These are phyloP conservation scores for Chloroceryle amazona DNA, from an alignment of 2,797 vertebrate genomes.

Conservation along the genomic window DNA sequence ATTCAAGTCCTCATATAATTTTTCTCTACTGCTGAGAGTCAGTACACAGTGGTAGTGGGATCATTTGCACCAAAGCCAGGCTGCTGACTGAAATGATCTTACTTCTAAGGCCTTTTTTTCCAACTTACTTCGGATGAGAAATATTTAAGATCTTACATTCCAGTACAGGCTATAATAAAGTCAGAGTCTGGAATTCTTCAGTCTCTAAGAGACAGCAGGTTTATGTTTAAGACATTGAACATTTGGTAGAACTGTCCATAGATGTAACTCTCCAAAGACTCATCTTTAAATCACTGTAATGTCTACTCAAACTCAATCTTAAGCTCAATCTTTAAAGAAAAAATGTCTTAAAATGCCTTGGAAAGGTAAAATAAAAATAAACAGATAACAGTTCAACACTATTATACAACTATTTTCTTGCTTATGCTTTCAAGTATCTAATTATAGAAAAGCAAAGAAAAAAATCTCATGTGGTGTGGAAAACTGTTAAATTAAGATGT, in stretches of 20 bases:
- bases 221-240: neutral
- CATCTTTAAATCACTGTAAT: neutral
- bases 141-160: neutral
- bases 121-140: neutral
- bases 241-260: neutral
- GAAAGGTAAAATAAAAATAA: neutral
- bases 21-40: neutral
- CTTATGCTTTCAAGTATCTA: neutral
- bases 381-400: neutral
- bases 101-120: neutral
- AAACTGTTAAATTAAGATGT: slow-evolving; percentile 29
- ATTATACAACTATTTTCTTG: neutral
- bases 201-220: neutral
- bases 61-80: neutral
- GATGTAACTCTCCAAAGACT: neutral
- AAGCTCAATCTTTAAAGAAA: neutral
- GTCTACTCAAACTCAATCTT: neutral
- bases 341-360: neutral
- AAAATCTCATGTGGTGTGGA: neutral
- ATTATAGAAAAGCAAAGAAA: neutral
- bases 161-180: neutral
- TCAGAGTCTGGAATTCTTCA: neutral
- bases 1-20: neutral
- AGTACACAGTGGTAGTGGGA: neutral
- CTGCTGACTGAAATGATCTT: neutral